These are phyloP conservation scores for Nyctibius bracteatus DNA, from an alignment of 2,113 vertebrate species.

Conservation along the genomic window DNA sequence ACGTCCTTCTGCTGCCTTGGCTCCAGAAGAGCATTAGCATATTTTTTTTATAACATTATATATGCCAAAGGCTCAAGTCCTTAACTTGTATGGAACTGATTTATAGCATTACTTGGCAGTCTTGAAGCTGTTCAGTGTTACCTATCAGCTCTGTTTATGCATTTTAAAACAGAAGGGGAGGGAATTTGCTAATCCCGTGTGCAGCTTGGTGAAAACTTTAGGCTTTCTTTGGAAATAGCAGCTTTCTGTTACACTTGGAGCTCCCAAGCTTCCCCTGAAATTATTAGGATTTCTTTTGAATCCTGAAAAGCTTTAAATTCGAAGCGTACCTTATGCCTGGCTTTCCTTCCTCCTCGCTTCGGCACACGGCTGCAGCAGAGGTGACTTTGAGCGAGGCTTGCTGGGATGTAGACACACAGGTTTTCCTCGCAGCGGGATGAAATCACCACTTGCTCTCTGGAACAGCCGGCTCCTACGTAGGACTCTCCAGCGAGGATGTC, in stretches of 20 bases:
- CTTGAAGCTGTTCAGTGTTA: neutral
- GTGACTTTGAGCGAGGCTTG: neutral
- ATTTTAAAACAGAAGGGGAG: neutral
- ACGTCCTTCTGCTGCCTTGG: neutral
- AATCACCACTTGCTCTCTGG: neutral
- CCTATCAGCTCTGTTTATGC: neutral
- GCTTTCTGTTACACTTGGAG: neutral
- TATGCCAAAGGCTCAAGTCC: neutral
- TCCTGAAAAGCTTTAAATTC: neutral
- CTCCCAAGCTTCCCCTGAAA: neutral
- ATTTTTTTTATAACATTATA: neutral
- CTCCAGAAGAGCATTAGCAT: neutral
- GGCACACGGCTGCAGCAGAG: neutral
- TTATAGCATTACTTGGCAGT: neutral
- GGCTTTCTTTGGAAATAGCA: neutral
- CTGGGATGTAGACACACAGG: neutral
- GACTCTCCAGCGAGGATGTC: neutral
- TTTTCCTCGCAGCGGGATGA: neutral
- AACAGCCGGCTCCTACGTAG: neutral
- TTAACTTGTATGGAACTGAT: neutral
- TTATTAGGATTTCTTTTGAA: neutral
- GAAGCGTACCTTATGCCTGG: accelerated
- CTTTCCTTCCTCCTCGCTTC: neutral
- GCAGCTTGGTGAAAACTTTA: neutral
- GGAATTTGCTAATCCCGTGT: neutral